These are phyloP conservation scores for Syngnathus typhle DNA, from an alignment of 2,113 vertebrate species.

Conservation along the genomic window DNA sequence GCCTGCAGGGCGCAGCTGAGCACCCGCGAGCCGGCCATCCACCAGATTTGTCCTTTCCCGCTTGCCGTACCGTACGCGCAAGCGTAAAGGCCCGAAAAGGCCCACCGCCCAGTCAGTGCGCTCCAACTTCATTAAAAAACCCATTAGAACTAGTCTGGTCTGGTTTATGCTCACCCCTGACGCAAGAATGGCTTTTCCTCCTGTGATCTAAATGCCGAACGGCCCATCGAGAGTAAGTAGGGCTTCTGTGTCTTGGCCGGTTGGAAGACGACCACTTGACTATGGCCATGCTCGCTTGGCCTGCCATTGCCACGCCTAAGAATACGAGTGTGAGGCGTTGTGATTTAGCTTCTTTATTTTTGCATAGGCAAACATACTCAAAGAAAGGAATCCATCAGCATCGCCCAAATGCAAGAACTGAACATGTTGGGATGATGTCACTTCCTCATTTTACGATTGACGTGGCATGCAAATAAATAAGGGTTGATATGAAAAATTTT, in stretches of 20 bases:
- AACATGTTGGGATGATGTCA: conserved; percentile 68
- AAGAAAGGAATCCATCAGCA: conserved; percentile 78
- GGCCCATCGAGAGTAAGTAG: too few relatives aligned
- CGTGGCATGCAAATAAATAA: conserved; percentile 37
- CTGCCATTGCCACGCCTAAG: background rate
- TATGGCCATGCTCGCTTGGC: too few relatives aligned
- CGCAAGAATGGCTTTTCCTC: background rate
- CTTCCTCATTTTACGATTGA: conserved; percentile 8
- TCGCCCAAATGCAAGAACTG: conserved; percentile 72
- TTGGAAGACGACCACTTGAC: too few relatives aligned
- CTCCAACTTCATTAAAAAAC: background rate
- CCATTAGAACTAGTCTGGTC: background rate
- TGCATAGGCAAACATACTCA: conserved; percentile 86
- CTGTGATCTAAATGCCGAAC: background rate
- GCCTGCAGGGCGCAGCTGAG: background rate
- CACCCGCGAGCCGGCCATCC: background rate
- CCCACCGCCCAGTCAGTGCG: background rate
- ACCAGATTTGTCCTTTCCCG: conserved; percentile 6
- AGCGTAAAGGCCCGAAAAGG: background rate
- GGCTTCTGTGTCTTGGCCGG: too few relatives aligned
- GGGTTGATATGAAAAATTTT: conserved; percentile 20
- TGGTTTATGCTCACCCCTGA: background rate
- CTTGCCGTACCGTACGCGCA: background rate
- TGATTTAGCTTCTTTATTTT: conserved; percentile 92
- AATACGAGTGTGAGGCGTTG: conserved; percentile 44